Evolutionary conservation across 1,140 invertebrate genomes (phyloP), one percentile per base, ranked within the genome.

Genomic region (Sarcophaga bullata): DNA sequence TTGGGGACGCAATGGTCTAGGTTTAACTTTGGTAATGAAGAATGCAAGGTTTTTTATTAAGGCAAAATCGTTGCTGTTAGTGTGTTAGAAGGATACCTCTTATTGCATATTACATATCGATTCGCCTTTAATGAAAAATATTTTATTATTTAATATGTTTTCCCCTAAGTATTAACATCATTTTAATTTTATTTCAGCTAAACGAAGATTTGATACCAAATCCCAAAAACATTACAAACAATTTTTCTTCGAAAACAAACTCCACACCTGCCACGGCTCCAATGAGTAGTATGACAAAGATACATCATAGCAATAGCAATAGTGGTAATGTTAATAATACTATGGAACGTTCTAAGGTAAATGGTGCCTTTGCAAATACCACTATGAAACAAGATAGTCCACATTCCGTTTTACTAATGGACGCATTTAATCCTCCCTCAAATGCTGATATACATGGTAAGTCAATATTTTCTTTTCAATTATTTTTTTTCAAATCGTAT

Each of bases 341-440:
- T 25, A 15, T 84, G 15, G 88, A 89, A 73, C 85, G 87, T 46
- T 83, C 84, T 25, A 89, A 90, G 82, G 80, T 84, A 0, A 90
- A 89, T 75, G 87, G 87, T 13, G 82, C 62, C 25, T 84, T 80
- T 46, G 46, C 80, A 13, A 78, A 52, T 54, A 84, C 52, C 81
- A 86, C 25, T 73, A 85, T 52, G 80, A 84, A 84, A 80, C 73
- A 83, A 13, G 83, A 84, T 6, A 90, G 85, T 85, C 89, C 89
- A 85, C 89, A 90, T 90, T 90, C 88, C 85, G 88, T 90, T 46
- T 85, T 90, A n/a, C 75, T 90, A 19, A 90, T 90, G 88, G 88
- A 90, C 54, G 86, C 88, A 78, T 90, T 90, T 82, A 90, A 88
- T 90, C 88, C 88, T 52, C 88, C 88, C 13, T 85, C 84, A 49